Base-by-base conservation (phyloP, 2,888 invertebrate genomes). In the Mesorhabditis sp. region DNA sequence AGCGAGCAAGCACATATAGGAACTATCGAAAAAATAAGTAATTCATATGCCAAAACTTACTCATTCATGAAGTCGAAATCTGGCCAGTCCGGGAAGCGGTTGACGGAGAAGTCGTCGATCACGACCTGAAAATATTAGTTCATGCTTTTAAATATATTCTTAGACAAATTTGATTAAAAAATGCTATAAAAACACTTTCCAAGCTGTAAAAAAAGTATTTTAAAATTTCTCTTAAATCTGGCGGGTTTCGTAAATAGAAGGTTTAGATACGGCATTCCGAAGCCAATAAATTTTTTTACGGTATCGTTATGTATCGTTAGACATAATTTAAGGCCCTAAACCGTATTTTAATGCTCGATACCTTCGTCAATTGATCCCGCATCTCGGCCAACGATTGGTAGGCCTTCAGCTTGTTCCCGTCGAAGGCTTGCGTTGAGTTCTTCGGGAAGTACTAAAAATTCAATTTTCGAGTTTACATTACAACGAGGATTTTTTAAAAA, bases 1-100 rank as follows among this genome's bases (percentile, higher is more conserved):
- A 67, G 41, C 28, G 42, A 43, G 61, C 43, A 64, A 42, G 42
- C 43, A 43, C 41, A 5, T 42, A 42, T 42, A n/a, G 4, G 43
- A 4, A 5, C 4, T 4, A 4, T 42, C 5, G 5, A 41, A n/a
- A n/a, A n/a, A n/a, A n/a, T n/a, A n/a, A n/a, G n/a, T n/a, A n/a
- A n/a, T n/a, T n/a, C n/a, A n/a, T n/a, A n/a, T n/a, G n/a, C n/a
- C n/a, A n/a, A 43, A 41, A 73, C 81, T 74, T 64, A 84, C 83
- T 82, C 82, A 72, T 78, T 78, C 43, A 84, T 69, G 66, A 77
- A 78, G 66, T 84, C 82, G 67, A 84, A 84, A 43, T 74, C 75
- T 5, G 84, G 84, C 84, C 84, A 84, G 67, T 82, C 82, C 41
- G 70, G 72, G 75, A 80, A 83, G n/a, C 80, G 75, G 41, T 83